Base-by-base conservation (phyloP, 1,140 invertebrate genomes). In the Pogonus chalceus region DNA sequence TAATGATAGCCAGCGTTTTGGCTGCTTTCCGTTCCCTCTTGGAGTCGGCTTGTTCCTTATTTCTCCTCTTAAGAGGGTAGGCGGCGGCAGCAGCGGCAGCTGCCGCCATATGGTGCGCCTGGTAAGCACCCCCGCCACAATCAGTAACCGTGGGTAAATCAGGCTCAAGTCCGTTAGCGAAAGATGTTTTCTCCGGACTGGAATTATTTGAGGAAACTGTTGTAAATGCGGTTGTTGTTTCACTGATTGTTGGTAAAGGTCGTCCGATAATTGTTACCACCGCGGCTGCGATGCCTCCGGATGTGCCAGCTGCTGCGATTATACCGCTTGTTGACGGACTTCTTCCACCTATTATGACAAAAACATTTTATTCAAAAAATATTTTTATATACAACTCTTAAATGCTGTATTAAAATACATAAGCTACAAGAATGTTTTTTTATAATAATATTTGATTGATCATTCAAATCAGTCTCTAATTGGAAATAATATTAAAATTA, bases 21-120 rank as follows among this genome's bases (percentile, higher is more conserved):
- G 90, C 91, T 14, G 91, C 91, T 71, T 93, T 94, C 37, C 87
- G 76, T 65, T 95, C 90, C n/a, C 90, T 76, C 62, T 90, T 90
- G 1, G 83, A 83, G 54, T 87, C 85, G 22, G 81, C 80, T 4
- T 79, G 79, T 56, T 85, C 83, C 58, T 83, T 81, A 1, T 76
- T 75, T 65, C 82, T 84, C 52, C 76, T 69, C 50, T 73, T 70
- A 9, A 73, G 67, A 23, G 76, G 65, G 35, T 75, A 72, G 20
- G 73, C 70, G 53, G 71, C 71, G 55, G 71, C 71, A 7, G 51
- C 24, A 20, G 4, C 54, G 9, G 37, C 7, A 9, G 37, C 9
- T 4, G 7, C 7, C 9, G 37, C 7, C 37, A 4, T 7, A 26
- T 23, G 56, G 20, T 55, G 63, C 4, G 63, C 61, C 22, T 59